A percentile compares a stretch with the other conserved stretches of the same genome.
These are phyloP conservation scores for Spilosoma lubricipeda DNA, from an alignment of 2,888 invertebrate species.

Conservation along the genomic window DNA sequence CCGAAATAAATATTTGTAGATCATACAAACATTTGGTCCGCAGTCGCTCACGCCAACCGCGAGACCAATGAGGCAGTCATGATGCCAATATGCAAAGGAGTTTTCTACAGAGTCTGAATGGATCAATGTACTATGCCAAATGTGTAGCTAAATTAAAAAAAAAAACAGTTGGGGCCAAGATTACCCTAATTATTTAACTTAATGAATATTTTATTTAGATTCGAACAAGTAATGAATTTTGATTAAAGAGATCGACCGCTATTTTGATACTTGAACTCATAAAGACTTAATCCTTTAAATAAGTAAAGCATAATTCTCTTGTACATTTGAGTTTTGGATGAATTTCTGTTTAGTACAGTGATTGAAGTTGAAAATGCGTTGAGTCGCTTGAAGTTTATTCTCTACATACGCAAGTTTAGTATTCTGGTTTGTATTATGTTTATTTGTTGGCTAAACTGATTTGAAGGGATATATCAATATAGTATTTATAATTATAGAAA, in stretches of 20 bases:
- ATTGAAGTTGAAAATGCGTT: neutral
- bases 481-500: too few species aligned
- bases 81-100: too few species aligned
- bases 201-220: neutral
- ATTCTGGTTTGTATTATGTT: neutral
- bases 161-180: neutral
- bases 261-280: neutral
- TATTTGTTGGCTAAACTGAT: neutral
- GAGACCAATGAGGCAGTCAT: too few species aligned
- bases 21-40: too few species aligned
- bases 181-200: neutral
- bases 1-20: too few species aligned
- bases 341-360: neutral
- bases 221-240: neutral
- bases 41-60: too few species aligned
- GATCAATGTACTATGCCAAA: neutral
- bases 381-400: neutral
- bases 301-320: neutral
- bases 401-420: neutral
- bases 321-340: neutral
- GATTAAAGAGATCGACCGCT: neutral
- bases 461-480: too few species aligned
- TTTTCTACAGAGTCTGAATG: too few species aligned
- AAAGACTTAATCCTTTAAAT: neutral
- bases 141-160: neutral